A percentile compares a stretch with the other conserved stretches of the same genome.
Conservation (phyloP, 1,140 invertebrate genomes). For the Delia radicum region DNA sequence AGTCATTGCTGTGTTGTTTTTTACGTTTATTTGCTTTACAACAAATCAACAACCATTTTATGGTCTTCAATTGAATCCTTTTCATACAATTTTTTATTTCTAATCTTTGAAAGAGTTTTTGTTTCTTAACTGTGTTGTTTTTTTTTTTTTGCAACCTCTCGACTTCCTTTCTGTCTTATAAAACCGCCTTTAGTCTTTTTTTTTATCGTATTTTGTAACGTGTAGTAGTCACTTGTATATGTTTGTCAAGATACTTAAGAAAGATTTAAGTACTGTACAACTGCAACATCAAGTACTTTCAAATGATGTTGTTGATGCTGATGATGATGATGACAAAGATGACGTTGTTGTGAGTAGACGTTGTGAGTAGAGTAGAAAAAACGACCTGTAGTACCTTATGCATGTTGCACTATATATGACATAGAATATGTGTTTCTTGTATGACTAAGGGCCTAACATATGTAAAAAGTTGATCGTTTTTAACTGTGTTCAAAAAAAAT, state of each 20-base stretch:
- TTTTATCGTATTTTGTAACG: neutral
- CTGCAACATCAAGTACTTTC: conserved; percentile 17
- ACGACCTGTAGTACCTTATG: no score
- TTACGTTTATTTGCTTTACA: conserved; percentile 12
- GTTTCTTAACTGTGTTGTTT: neutral
- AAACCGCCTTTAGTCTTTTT: neutral
- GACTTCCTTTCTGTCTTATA: neutral
- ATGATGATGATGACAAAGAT: neutral
- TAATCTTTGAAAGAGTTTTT: neutral
- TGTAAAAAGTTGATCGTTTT: no score
- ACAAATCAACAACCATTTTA: conserved; percentile 12
- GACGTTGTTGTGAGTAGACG: neutral
- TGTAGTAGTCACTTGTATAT: neutral
- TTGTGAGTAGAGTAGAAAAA: no score
- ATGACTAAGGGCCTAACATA: no score
- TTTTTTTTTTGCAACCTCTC: neutral
- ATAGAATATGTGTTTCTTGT: no score
- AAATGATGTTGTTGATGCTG: neutral
- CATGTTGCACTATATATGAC: no score
- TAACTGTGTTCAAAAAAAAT: no score
- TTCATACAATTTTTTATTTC: neutral
- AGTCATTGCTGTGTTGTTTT: neutral
- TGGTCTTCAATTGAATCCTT: conserved; percentile 10
- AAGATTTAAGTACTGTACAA: conserved; percentile 17
- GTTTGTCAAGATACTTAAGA: conserved; percentile 13